Conservation (phyloP, 2,113 vertebrate genomes). For the Eublepharis macularius region DNA sequence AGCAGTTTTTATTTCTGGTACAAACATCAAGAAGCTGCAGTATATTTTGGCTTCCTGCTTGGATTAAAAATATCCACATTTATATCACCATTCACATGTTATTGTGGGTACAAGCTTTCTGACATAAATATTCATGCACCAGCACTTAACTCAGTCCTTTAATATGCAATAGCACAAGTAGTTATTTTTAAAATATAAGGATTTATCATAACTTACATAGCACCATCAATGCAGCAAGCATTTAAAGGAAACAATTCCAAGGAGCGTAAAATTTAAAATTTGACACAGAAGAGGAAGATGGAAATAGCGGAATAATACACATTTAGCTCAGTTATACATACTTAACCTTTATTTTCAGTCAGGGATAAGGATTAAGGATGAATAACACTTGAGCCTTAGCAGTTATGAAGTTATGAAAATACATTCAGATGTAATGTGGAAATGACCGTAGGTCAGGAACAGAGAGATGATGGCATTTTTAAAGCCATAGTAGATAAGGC, state of each 20-base stretch:
- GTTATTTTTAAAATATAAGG: not conserved
- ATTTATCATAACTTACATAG: too few species aligned
- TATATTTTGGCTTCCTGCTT: not conserved
- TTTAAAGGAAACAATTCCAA: not conserved
- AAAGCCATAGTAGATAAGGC: too few species aligned
- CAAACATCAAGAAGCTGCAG: not conserved
- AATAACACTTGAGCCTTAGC: not conserved
- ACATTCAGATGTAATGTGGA: not conserved
- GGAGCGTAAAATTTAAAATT: not conserved
- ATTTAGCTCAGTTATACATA: not conserved
- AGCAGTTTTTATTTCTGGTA: not conserved
- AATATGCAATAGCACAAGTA: not conserved
- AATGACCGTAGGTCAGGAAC: not conserved
- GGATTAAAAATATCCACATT: not conserved
- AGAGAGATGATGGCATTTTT: not conserved
- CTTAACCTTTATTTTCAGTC: not conserved
- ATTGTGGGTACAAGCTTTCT: not conserved
- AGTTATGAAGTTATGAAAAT: not conserved
- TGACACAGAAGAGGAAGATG: not conserved
- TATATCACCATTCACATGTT: not conserved
- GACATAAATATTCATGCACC: not conserved
- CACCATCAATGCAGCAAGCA: too few species aligned
- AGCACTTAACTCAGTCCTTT: not conserved
- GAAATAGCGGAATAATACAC: not conserved
- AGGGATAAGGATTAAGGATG: not conserved